These are phyloP conservation scores for Esox masquinongy DNA, from an alignment of 2,797 vertebrate genomes.

Conservation along the genomic window DNA sequence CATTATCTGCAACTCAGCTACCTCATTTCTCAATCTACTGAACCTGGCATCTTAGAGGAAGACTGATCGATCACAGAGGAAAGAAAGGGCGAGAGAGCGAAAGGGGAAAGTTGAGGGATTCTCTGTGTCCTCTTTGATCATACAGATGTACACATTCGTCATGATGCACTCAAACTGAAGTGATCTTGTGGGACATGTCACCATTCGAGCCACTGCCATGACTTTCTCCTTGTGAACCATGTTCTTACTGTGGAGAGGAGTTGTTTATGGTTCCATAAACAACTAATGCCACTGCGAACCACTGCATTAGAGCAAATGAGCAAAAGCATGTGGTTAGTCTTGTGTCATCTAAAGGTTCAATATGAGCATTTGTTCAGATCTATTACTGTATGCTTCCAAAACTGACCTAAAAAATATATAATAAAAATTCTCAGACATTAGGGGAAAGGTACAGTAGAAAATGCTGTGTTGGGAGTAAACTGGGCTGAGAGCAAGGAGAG, in stretches of 20 bases:
- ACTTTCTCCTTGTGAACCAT: slow-evolving; percentile 36
- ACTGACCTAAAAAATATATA: slow-evolving; percentile 1
- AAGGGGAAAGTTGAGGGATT: neutral
- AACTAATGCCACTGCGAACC: no score
- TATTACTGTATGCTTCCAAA: neutral
- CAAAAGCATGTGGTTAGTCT: neutral
- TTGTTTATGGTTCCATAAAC: no score
- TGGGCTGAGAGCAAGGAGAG: slow-evolving; percentile 27
- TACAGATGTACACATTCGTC: slow-evolving; percentile 50
- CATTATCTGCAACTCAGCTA: neutral
- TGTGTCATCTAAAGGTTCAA: neutral
- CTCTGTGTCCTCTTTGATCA: slow-evolving; percentile 1
- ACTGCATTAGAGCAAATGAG: neutral
- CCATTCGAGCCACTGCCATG: slow-evolving; percentile 17
- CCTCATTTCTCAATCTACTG: neutral
- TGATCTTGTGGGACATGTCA: slow-evolving; percentile 43
- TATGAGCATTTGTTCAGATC: neutral
- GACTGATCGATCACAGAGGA: slow-evolving; percentile 33
- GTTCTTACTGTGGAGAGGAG: neutral
- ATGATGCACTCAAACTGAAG: slow-evolving; percentile 44
- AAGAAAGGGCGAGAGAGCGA: neutral
- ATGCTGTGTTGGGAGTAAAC: neutral
- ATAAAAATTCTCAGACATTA: neutral
- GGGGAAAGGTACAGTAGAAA: neutral
- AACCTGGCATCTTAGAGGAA: neutral